Percentiles rank a stretch among this genome's conserved stretches.
phyloP scores from a whole-genome alignment of 1,140 invertebrate genomes.

The Bombus breviceps region DNA sequence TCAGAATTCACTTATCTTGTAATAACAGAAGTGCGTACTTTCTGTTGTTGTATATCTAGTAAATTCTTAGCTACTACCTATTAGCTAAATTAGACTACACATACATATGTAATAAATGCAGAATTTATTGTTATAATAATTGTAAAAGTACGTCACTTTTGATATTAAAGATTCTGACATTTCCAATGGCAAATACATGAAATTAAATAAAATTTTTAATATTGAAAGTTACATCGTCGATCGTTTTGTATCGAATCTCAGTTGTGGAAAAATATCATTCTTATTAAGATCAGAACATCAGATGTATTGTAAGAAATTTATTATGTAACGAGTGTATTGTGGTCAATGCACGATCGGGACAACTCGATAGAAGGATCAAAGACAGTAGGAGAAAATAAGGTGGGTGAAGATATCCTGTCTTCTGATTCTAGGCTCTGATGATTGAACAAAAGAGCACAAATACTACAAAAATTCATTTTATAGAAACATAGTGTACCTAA shows the following conservation, averaged over 20 bases:
- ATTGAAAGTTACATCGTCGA: constrained; percentile 28
- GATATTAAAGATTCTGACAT: constrained; percentile 52
- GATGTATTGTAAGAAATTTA: constrained; percentile 54
- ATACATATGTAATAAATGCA: constrained; percentile 38
- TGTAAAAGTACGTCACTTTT: constrained; percentile 59
- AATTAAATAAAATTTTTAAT: constrained; percentile 31
- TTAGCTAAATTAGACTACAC: neutral
- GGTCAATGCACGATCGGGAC: constrained; percentile 66
- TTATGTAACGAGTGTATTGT: constrained; percentile 60
- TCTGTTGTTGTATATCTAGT: constrained; percentile 23
- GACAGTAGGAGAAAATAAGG: constrained; percentile 76
- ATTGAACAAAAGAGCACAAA: constrained; percentile 56
- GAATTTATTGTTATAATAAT: constrained; percentile 50
- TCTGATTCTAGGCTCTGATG: constrained; percentile 66
- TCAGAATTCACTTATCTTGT: constrained; percentile 10
- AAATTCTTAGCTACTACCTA: constrained; percentile 12
- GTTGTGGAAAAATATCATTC: constrained; percentile 30
- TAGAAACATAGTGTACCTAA: constrained; percentile 72
- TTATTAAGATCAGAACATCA: constrained; percentile 50
- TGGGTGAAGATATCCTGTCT: constrained; percentile 79
- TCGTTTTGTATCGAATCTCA: constrained; percentile 38
- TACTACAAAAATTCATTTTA: constrained; percentile 58
- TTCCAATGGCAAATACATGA: constrained; percentile 27
- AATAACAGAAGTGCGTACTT: constrained; percentile 33
- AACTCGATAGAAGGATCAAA: constrained; percentile 63